phyloP scores from a whole-genome alignment of 1,140 invertebrate species.

The Drosophila neocordata region DNA sequence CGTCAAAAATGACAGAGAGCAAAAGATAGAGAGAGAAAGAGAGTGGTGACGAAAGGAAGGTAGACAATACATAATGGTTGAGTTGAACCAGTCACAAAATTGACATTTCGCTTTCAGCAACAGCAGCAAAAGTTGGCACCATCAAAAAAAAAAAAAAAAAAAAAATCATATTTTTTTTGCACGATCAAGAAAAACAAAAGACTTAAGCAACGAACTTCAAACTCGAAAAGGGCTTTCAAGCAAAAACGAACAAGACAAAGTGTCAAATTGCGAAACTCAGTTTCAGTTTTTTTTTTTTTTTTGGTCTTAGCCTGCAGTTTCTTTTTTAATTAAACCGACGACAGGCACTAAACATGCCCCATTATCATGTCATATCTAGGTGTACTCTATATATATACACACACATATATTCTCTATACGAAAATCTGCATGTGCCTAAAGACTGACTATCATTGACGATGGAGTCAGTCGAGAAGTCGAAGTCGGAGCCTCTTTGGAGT shows the following conservation, averaged over 20 bases:
- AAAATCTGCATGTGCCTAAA: slow-evolving; percentile 68
- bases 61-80: slow-evolving; percentile 56
- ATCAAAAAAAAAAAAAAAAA: slow-evolving; percentile 36
- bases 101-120: slow-evolving; percentile 76
- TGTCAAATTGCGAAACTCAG: slow-evolving; percentile 78
- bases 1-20: slow-evolving; percentile 48
- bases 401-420: neutral
- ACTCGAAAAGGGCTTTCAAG: slow-evolving; percentile 67
- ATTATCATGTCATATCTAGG: slow-evolving; percentile 80
- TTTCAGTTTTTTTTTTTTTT: slow-evolving; percentile 46
- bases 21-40: slow-evolving; percentile 13
- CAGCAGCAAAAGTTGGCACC: slow-evolving; percentile 27
- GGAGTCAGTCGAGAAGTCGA: slow-evolving; percentile 21
- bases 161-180: slow-evolving; percentile 75
- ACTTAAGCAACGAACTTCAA: slow-evolving; percentile 73
- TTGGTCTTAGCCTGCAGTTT: slow-evolving; percentile 44
- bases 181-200: slow-evolving; percentile 66
- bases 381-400: slow-evolving; percentile 56
- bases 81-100: slow-evolving; percentile 62
- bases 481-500: slow-evolving; percentile 24
- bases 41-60: neutral
- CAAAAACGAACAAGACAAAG: slow-evolving; percentile 44
- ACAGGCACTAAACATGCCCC: slow-evolving; percentile 78
- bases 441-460: slow-evolving; percentile 14
- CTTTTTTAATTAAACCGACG: slow-evolving; percentile 76